These are phyloP conservation scores for Varanus komodoensis DNA, from an alignment of 2,113 vertebrate genomes.

Conservation along the genomic window DNA sequence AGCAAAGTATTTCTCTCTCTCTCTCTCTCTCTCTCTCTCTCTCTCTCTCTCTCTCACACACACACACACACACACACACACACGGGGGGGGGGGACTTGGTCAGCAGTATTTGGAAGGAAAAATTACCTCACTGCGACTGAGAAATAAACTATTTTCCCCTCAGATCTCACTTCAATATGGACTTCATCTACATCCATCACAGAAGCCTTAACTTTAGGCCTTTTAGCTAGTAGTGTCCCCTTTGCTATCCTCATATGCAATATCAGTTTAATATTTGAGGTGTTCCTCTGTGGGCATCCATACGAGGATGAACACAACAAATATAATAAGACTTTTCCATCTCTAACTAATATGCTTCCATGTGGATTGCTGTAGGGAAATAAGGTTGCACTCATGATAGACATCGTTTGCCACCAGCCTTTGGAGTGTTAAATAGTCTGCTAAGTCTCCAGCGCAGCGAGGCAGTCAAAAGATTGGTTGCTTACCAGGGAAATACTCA, in stretches of 20 bases:
- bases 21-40: not conserved
- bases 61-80: too few species aligned
- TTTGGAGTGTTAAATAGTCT: constrained; percentile 31
- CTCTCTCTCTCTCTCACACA: not conserved
- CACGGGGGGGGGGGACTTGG: not conserved
- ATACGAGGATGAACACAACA: not conserved
- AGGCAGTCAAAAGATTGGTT: not conserved
- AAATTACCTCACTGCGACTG: constrained; percentile 26
- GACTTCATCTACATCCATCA: constrained; percentile 2
- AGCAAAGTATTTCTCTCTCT: not conserved
- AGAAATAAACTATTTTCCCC: constrained; percentile 24
- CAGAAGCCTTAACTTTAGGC: not conserved
- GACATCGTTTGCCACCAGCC: not conserved
- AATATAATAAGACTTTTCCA: constrained; percentile 13
- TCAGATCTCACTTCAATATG: constrained; percentile 20
- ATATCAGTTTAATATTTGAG: not conserved
- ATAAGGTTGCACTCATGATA: constrained; percentile 4
- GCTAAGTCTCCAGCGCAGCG: not conserved
- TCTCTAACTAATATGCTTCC: constrained; percentile 13
- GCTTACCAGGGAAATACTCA: not conserved
- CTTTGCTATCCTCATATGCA: not conserved
- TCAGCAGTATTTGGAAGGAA: not conserved
- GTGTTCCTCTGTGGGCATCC: not conserved
- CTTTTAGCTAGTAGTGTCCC: not conserved
- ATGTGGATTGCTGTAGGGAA: not conserved